These are phyloP conservation scores for Caranx ignobilis DNA, from an alignment of 2,113 vertebrate genomes.

Conservation along the genomic window DNA sequence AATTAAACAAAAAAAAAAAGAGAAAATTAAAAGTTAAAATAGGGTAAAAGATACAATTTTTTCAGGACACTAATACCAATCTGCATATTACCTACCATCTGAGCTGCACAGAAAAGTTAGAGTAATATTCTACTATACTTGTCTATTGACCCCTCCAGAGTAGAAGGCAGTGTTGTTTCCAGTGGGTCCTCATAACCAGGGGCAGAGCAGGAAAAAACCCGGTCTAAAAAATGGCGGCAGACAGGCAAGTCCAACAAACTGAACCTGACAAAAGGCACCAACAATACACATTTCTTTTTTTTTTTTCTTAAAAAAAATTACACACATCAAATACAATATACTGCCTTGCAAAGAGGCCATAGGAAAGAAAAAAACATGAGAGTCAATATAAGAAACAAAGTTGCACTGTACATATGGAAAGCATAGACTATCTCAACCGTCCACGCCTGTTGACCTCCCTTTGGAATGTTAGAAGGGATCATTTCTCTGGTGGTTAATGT, in stretches of 20 bases:
- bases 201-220: constrained; percentile 62
- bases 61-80: constrained; percentile 45
- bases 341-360: constrained; percentile 61
- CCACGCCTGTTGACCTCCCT: constrained; percentile 59
- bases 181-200: constrained; percentile 60
- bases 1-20: neutral
- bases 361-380: constrained; percentile 50
- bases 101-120: constrained; percentile 40
- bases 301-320: constrained; percentile 46
- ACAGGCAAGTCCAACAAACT: constrained; percentile 73
- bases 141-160: constrained; percentile 36
- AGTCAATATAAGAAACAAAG: constrained; percentile 50
- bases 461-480: constrained; percentile 65
- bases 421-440: constrained; percentile 47
- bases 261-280: constrained; percentile 79
- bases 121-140: constrained; percentile 1
- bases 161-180: constrained; percentile 72
- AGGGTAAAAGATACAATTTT: constrained; percentile 25
- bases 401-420: constrained; percentile 63
- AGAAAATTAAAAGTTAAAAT: neutral
- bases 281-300: constrained; percentile 73
- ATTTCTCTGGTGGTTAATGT: constrained; percentile 44
- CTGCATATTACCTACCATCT: constrained; percentile 45
- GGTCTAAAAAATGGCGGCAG: constrained; percentile 53
- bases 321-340: constrained; percentile 73